Evolutionary conservation across 2,888 invertebrate genomes (phyloP).

Genomic region (Uropetala carovei): DNA sequence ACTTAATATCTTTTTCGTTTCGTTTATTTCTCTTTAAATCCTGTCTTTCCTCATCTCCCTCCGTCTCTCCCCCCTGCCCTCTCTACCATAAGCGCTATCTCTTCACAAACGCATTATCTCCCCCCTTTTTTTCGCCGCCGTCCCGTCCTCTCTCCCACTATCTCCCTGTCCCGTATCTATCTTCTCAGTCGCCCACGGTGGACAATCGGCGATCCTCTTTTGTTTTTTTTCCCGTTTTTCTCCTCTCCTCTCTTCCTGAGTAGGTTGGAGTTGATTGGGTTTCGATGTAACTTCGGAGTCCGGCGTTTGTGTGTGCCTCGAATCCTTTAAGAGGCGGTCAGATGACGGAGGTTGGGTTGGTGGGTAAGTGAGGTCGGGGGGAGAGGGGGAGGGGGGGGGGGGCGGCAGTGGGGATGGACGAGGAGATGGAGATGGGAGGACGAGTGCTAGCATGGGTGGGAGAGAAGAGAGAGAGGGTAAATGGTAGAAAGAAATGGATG

Average conservation of each 20-base stretch:
- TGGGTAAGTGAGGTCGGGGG: background rate
- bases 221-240: background rate
- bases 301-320: conserved; percentile 34
- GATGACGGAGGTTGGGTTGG: background rate
- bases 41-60: too few species aligned
- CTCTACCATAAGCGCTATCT: background rate
- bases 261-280: conserved; percentile 45
- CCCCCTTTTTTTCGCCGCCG: background rate
- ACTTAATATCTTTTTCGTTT: background rate
- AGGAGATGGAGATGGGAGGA: background rate
- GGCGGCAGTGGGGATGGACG: background rate
- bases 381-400: background rate
- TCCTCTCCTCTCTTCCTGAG: background rate
- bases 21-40: too few species aligned
- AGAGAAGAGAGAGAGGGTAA: background rate
- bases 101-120: background rate
- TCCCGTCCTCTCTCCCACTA: background rate
- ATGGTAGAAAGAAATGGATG: background rate
- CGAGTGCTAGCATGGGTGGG: background rate
- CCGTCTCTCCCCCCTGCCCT: background rate
- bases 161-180: conserved; percentile 44
- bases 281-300: conserved; percentile 48
- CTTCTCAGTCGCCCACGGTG: conserved; percentile 26
- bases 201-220: conserved; percentile 50
- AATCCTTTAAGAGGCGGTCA: conserved; percentile 28